phyloP scores from a whole-genome alignment of 2,888 invertebrate species.

The Drosophila yooni region DNA sequence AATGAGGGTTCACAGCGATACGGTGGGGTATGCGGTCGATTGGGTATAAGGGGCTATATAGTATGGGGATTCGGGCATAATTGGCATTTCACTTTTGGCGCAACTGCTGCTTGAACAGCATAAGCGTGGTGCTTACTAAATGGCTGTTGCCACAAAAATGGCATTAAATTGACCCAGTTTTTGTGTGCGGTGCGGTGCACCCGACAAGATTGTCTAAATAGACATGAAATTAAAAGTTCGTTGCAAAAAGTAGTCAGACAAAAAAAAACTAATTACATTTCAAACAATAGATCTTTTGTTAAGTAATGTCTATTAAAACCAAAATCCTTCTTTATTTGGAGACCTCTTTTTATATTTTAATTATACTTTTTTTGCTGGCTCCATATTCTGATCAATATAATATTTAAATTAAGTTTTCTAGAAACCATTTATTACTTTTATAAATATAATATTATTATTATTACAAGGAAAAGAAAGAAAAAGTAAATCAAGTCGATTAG shows the following conservation, averaged over 20 bases:
- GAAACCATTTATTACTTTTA: neutral
- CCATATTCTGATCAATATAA: too few relatives aligned
- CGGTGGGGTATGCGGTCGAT: neutral
- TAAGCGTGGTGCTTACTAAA: slow-evolving; percentile 54
- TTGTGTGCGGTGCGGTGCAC: slow-evolving; percentile 19
- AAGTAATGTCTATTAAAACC: neutral
- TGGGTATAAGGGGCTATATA: slow-evolving; percentile 9
- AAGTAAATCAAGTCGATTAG: neutral
- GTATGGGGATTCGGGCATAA: slow-evolving; percentile 58
- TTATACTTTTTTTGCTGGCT: neutral
- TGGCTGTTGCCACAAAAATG: slow-evolving; percentile 63
- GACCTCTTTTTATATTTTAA: neutral
- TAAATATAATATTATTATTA: neutral
- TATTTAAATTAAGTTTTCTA: neutral
- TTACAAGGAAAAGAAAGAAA: neutral
- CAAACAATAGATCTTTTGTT: neutral
- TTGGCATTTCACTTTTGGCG: slow-evolving; percentile 76
- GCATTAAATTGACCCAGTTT: slow-evolving; percentile 75
- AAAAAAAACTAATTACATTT: neutral
- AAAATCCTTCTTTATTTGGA: neutral
- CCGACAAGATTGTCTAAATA: slow-evolving; percentile 29
- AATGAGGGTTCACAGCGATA: slow-evolving; percentile 6
- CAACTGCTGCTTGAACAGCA: slow-evolving; percentile 56
- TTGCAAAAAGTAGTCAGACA: neutral
- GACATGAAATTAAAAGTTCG: neutral